These are phyloP conservation scores for Prorops nasuta DNA, from an alignment of 1,140 invertebrate species.

Conservation along the genomic window DNA sequence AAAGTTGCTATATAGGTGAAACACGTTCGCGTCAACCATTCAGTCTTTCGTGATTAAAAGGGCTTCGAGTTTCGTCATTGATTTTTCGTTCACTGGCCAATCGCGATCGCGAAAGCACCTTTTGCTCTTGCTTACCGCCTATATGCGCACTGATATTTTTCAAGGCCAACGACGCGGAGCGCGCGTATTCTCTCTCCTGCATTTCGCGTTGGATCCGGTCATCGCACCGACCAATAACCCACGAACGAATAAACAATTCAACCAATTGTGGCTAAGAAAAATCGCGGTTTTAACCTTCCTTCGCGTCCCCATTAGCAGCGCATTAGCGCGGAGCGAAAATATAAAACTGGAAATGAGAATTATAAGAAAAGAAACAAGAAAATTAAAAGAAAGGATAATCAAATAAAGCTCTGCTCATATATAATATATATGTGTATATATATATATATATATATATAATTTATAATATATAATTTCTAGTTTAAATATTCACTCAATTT, in stretches of 20 bases:
- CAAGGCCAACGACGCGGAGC: conserved; percentile 21
- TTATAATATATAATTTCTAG: conserved; percentile 56
- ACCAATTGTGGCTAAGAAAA: too few species aligned
- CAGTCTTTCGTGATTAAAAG: conserved; percentile 29
- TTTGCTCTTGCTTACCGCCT: conserved; percentile 1
- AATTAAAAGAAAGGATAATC: conserved; percentile 42
- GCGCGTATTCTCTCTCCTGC: conserved; percentile 25
- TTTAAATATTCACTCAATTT: conserved; percentile 57
- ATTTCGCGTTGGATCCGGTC: too few species aligned
- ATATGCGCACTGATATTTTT: conserved; percentile 9
- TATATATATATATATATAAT: too few species aligned
- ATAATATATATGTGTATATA: too few species aligned
- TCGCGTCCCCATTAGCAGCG: too few species aligned
- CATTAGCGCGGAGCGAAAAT: conserved; percentile 23
- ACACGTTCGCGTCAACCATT: conserved; percentile 29
- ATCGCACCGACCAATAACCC: too few species aligned
- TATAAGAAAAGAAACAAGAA: conserved; percentile 31
- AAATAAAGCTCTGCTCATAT: conserved; percentile 56
- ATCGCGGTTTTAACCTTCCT: too few species aligned
- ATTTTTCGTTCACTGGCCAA: conserved; percentile 17
- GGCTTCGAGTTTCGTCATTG: conserved; percentile 3
- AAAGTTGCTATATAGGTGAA: too few species aligned
- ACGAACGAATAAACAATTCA: too few species aligned
- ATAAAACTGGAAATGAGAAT: conserved; percentile 28
- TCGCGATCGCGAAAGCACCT: conserved; percentile 16